phyloP scores from a whole-genome alignment of 2,797 vertebrate species.

The Rhinella marina region DNA sequence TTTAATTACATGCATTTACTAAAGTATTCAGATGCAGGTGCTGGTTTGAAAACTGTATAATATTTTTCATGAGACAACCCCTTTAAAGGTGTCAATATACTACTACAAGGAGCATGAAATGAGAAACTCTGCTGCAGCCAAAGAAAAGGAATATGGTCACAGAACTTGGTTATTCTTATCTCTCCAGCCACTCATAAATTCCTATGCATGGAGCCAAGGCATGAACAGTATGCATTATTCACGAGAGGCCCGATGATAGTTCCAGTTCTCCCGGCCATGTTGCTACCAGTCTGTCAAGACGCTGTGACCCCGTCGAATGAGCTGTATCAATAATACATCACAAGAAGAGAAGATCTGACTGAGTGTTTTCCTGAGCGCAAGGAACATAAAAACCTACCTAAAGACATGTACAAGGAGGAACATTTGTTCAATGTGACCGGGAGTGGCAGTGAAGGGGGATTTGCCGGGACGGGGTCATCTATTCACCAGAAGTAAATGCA shows the following conservation, averaged over 20 bases:
- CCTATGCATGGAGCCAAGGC: neutral
- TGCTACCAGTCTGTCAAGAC: neutral
- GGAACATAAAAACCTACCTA: neutral
- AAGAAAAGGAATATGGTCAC: neutral
- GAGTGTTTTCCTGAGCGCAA: neutral
- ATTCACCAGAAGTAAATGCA: slow-evolving; percentile 1
- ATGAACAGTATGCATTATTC: slow-evolving; percentile 8
- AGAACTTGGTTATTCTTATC: neutral
- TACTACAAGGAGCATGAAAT: neutral
- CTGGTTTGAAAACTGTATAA: no score
- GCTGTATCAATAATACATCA: slow-evolving; percentile 24
- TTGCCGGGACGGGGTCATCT: neutral
- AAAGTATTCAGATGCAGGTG: no score
- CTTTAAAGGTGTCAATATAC: neutral
- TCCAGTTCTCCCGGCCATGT: neutral
- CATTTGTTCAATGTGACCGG: neutral
- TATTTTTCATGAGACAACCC: no score
- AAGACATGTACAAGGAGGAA: neutral
- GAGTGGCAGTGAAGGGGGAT: neutral
- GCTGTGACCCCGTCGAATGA: neutral
- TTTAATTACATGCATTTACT: no score
- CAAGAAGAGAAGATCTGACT: neutral
- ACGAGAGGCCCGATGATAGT: neutral
- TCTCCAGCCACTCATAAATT: slow-evolving; percentile 1
- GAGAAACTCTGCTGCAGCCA: neutral